Base-by-base conservation (phyloP, 2,888 invertebrate species). In the Anodontia alba region DNA sequence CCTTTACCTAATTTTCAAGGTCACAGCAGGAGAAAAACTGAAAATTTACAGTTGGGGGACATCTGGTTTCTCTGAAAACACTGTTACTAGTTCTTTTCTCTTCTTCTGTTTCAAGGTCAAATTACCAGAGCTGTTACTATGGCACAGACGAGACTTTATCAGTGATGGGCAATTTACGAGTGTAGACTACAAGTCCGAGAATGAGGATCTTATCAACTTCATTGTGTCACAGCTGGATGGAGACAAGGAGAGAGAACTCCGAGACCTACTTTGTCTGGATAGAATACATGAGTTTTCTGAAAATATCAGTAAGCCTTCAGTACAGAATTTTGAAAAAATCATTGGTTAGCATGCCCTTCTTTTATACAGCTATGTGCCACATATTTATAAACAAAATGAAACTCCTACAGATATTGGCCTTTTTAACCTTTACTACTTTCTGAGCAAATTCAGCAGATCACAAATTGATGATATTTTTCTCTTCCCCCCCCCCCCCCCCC, bases 91-190 rank as follows among this genome's bases (percentile, higher is more conserved):
- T 8, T 38, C 12, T 38, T 38, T 8, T 38, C 12, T 38, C 12
- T 38, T 38, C 38, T 38, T 38, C 12, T 20, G 3, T 46, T 15
- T 46, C 15, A 46, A 92, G 92, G 89, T 93, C 1, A 86, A 81
- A 31, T 73, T 93, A n/a, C 92, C 92, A 33, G 88, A 92, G 76
- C 74, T 92, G 69, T 57, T 93, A 43, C 73, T 89, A 72, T 91
- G 92, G 91, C 86, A 92, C 73, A 83, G 88, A 43, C 80, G 87
- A 46, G 91, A 92, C 78, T 91, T 92, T 66, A 87, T 88, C 31
- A 80, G 78, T 20, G 78, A 86, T 7, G 76, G 73, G 33, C 74
- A 77, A 36, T 75, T 74, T 23, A 77, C 75, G 43, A 62, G 62
- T 33, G 23, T 10, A 10, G 76, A 86, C 17, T 80, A 78, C 46